Evolutionary conservation across 2,113 vertebrate species (phyloP), one percentile per base, ranked within the genome.

Genomic region (Leucoraja erinaceus): DNA sequence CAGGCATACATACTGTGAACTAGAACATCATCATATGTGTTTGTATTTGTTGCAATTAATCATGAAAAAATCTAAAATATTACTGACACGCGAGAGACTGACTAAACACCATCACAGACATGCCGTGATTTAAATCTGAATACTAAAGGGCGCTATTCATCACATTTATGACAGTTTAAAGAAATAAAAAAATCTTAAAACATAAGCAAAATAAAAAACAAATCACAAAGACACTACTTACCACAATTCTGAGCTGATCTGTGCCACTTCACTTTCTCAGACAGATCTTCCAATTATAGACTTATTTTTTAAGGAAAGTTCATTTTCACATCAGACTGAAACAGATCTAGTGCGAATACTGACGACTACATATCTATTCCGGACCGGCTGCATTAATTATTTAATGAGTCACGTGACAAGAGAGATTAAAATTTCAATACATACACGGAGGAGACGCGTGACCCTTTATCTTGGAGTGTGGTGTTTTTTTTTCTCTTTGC

Each of bases 311-410:
- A 94, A 95, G 95, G 95, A 95, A 96, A 96, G 95, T 95, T 97
- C 96, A 96, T 95, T 96, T 96, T 96, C 96, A 96, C 95, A 96
- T 96, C 95, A 95, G 95, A 96, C 96, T 97, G 96, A 97, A 96
- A 97, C 96, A 96, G 95, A 97, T 96, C 96, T 96, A 97, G 96
- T 97, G 97, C 95, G 96, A 97, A 97, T 97, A 96, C 97, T 96
- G 96, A 96, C 93, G 95, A 97, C 96, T 97, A 95, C 95, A 95
- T 93, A 97, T 97, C 97, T 97, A 98, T 98, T 98, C 98, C 97
- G 98, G 97, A 98, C 95, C 95, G 96, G 94, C 96, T 94, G 95
- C 95, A 98, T 98, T 97, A 97, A 99, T 99, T 98, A 99, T 98
- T 98, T 97, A 98, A 97, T 96, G 96, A 97, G 97, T 97, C 98